A percentile compares a stretch with the other conserved stretches of the same genome.
Conservation (phyloP, 23 tunicate genomes). For the Diplosoma virens region DNA sequence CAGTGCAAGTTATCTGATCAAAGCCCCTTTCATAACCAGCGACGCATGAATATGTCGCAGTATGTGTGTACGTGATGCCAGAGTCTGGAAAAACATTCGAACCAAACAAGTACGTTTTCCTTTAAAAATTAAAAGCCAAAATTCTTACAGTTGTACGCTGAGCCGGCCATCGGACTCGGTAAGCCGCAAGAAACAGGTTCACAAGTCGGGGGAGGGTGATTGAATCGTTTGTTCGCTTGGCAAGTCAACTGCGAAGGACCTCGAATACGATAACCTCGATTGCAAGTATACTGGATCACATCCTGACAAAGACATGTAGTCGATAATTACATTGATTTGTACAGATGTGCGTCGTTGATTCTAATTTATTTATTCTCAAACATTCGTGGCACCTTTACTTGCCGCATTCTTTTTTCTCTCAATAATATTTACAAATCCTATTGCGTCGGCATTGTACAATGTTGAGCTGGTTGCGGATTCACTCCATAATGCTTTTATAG, state of each 20-base stretch:
- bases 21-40: slow-evolving; percentile 26
- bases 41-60: slow-evolving; percentile 45
- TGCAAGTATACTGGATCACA: slow-evolving; percentile 24
- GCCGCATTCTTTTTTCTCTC: too few relatives aligned
- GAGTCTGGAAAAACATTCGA: slow-evolving; percentile 6
- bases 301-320: slow-evolving; percentile 44
- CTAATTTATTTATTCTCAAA: too few relatives aligned
- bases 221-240: slow-evolving; percentile 30
- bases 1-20: slow-evolving; percentile 28
- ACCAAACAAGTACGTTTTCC: background rate
- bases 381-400: too few relatives aligned
- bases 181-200: slow-evolving; percentile 40
- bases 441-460: too few relatives aligned
- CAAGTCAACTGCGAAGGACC: slow-evolving; percentile 49
- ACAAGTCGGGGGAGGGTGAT: slow-evolving; percentile 33
- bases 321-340: too few relatives aligned
- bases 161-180: slow-evolving; percentile 20
- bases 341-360: too few relatives aligned
- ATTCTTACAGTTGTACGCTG: slow-evolving; percentile 6
- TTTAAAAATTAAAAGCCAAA: too few relatives aligned
- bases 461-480: too few relatives aligned
- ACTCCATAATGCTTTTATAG: too few relatives aligned
- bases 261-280: slow-evolving; percentile 45
- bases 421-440: too few relatives aligned
- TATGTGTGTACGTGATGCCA: slow-evolving; percentile 5